Evolutionary conservation across 2,797 vertebrate genomes (phyloP).

Genomic region (Cryptoblepharus egeriae): DNA sequence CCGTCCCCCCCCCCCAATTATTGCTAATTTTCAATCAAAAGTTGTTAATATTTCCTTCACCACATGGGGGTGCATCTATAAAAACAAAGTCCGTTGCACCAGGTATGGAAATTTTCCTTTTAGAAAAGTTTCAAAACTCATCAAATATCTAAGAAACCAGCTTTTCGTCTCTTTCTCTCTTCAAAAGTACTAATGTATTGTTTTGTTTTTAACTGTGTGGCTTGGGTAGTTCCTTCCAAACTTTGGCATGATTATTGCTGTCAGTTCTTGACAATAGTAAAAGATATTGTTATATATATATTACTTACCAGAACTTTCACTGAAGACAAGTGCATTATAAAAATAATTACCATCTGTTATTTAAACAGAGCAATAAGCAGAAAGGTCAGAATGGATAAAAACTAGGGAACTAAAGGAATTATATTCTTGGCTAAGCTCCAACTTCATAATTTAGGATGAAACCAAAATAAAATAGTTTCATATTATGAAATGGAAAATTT

Average conservation of each 20-base stretch:
- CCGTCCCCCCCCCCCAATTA: too few species aligned
- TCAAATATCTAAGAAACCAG: background rate
- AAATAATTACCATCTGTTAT: constrained; percentile 7
- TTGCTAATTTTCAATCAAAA: background rate
- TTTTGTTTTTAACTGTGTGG: background rate
- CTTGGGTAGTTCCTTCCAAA: background rate
- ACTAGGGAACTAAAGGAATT: background rate
- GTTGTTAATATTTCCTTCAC: background rate
- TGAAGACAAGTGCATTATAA: background rate
- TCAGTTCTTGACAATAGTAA: background rate
- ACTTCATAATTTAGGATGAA: background rate
- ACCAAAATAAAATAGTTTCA: constrained; percentile 25
- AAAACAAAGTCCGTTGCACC: background rate
- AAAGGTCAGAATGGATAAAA: constrained; percentile 20
- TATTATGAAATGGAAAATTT: background rate
- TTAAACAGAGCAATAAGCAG: constrained; percentile 38
- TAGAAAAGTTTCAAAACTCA: background rate
- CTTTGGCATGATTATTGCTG: background rate
- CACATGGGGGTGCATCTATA: background rate
- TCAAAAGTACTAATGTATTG: background rate
- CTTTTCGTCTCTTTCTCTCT: background rate
- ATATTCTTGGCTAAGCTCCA: constrained; percentile 26
- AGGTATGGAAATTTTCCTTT: background rate
- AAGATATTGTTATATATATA: background rate
- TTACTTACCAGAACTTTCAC: constrained; percentile 13